Base-by-base conservation (phyloP, 2,113 vertebrate species). In the Elephas maximus region DNA sequence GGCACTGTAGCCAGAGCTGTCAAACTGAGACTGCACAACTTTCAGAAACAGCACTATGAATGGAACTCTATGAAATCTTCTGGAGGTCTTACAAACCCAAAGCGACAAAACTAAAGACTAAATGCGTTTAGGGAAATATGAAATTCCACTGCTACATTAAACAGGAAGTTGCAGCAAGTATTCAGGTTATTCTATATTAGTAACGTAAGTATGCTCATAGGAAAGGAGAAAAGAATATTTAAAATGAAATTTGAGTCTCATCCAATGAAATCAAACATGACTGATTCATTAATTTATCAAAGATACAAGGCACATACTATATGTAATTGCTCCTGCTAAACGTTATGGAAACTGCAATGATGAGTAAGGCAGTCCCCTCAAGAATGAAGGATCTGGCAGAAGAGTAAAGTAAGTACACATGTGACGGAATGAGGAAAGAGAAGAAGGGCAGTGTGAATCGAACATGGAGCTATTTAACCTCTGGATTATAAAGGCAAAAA, bases 181-280 rank as follows among this genome's bases (percentile, higher is more conserved):
- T 65, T 94, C 23, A 53, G 26, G 4, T 6, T 62, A 37, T 26
- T 10, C 18, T 9, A 65, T 53, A 23, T 41, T 65, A 80, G 30
- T 44, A 89, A 60, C 23, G 17, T 69, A 51, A 91, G 5, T 5
- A 73, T 48, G 1, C 24, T 44, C 41, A 28, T n/a, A 88, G 30
- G 14, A 94, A 92, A 94, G 28, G 17, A 92, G 0, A 91, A 88
- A 90, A 14, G 12, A 12, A 45, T 30, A 1, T n/a, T 62, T 53
- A 63, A 96, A 94, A 90, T 30, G 17, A 95, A 93, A 93, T 62
- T n/a, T 79, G 2, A 60, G 33, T 77, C 15, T 93, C 30, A 28
- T 48, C 2, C 45, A 15, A 93, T 44, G 51, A 90, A 79, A 51
- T 80, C 18, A 93, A 87, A 53, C 8, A 81, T 30, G 62, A 81